These are phyloP conservation scores for Drosophila neonasuta DNA, from an alignment of 2,888 invertebrate genomes.

Conservation along the genomic window DNA sequence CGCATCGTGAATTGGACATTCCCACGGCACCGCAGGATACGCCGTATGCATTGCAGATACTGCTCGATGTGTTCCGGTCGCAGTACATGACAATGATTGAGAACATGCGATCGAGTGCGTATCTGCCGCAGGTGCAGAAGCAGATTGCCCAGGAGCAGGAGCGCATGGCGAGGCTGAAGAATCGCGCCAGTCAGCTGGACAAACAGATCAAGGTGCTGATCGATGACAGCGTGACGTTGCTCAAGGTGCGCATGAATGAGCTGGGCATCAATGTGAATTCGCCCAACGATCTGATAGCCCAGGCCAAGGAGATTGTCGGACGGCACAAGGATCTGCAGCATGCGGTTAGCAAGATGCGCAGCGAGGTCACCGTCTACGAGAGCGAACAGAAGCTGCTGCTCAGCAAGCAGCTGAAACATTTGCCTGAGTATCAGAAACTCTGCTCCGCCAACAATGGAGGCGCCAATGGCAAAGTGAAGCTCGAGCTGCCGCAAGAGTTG, in stretches of 20 bases:
- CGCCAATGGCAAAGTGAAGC: constrained; percentile 74
- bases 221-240: constrained; percentile 93
- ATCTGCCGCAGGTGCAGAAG: constrained; percentile 87
- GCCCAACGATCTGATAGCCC: constrained; percentile 91
- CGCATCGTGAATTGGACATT: constrained; percentile 92
- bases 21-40: constrained; percentile 89
- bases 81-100: constrained; percentile 93
- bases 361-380: constrained; percentile 88
- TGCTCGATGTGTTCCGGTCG: constrained; percentile 91
- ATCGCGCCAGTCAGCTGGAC: constrained; percentile 93
- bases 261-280: constrained; percentile 94
- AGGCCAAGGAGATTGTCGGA: constrained; percentile 95
- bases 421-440: constrained; percentile 84
- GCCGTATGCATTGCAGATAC: constrained; percentile 92
- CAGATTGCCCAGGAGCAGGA: constrained; percentile 93
- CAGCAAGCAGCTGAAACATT: constrained; percentile 88
- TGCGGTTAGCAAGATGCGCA: constrained; percentile 92
- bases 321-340: constrained; percentile 95
- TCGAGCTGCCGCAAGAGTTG: constrained; percentile 82
- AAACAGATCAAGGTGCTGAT: constrained; percentile 96
- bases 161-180: constrained; percentile 90
- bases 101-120: constrained; percentile 91
- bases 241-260: constrained; percentile 95
- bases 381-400: constrained; percentile 89
- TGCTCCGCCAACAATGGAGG: constrained; percentile 39